phyloP scores from a whole-genome alignment of 1,140 invertebrate species.

The Rhizoglyphus robini region DNA sequence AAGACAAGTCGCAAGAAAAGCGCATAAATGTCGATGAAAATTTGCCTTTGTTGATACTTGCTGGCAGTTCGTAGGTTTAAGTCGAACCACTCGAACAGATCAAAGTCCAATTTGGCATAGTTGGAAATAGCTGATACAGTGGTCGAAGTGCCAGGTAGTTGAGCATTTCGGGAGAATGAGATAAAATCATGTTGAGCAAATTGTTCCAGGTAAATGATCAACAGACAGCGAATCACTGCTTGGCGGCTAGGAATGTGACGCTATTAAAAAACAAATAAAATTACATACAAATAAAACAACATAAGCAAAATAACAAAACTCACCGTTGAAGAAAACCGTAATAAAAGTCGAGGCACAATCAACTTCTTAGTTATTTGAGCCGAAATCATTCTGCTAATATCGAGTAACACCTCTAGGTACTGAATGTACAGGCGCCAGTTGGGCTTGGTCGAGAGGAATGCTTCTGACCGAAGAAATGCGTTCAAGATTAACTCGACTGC shows the following conservation, averaged over 20 bases:
- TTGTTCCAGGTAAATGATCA: slow-evolving; percentile 6
- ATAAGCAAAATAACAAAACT: neutral
- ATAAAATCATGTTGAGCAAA: slow-evolving; percentile 13
- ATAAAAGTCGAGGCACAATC: neutral
- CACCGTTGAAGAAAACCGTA: neutral
- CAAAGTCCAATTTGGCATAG: neutral
- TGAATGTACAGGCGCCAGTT: slow-evolving; percentile 3
- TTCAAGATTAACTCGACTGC: neutral
- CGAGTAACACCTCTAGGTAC: neutral
- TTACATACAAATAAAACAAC: neutral
- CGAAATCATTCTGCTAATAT: neutral
- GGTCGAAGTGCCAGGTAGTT: neutral
- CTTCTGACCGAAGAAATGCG: slow-evolving; percentile 1
- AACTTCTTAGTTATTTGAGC: neutral
- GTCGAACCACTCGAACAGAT: slow-evolving; percentile 7
- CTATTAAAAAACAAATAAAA: neutral
- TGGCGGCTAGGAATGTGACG: slow-evolving; percentile 5
- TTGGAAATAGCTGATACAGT: neutral
- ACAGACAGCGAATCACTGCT: neutral
- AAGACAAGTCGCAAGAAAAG: neutral
- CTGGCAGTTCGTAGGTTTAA: neutral
- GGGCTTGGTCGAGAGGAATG: neutral
- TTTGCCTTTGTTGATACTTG: neutral
- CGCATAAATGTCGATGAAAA: neutral
- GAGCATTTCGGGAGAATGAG: neutral